Evolutionary conservation across 2,113 vertebrate species (phyloP).

Genomic region (Meles meles): DNA sequence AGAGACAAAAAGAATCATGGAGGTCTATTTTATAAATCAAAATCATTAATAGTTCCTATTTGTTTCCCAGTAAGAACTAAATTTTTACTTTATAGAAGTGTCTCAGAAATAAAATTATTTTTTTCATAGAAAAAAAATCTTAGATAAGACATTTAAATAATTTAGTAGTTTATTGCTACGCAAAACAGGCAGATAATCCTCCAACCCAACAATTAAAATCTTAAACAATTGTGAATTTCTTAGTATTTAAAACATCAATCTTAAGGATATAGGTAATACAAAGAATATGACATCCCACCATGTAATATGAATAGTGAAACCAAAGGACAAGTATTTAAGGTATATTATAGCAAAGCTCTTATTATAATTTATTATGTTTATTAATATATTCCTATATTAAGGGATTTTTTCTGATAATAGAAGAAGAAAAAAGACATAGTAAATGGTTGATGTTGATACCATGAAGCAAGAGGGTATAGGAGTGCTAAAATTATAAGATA

Average conservation of each 20-base stretch:
- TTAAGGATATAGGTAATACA: neutral
- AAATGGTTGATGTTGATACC: neutral
- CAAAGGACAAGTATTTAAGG: neutral
- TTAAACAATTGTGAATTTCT: neutral
- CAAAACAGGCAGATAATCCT: neutral
- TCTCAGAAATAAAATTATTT: neutral
- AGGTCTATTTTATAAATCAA: slow-evolving; percentile 1
- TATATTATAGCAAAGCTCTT: neutral
- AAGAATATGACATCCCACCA: neutral
- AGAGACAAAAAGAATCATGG: neutral
- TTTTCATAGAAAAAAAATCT: neutral
- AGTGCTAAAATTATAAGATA: neutral
- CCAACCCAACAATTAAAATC: neutral
- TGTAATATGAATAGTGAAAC: neutral
- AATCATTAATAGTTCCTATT: neutral
- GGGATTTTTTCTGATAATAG: neutral
- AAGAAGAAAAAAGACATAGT: neutral
- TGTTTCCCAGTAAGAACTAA: neutral
- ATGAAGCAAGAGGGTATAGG: neutral
- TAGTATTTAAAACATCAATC: neutral
- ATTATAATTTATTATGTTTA: neutral
- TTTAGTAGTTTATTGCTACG: neutral
- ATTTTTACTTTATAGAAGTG: neutral
- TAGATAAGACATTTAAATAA: neutral
- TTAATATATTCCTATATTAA: neutral